Evolutionary conservation across 23 tunicate genomes (phyloP), one percentile per base, ranked within the genome.

Genomic region (Ciona savignyi): DNA sequence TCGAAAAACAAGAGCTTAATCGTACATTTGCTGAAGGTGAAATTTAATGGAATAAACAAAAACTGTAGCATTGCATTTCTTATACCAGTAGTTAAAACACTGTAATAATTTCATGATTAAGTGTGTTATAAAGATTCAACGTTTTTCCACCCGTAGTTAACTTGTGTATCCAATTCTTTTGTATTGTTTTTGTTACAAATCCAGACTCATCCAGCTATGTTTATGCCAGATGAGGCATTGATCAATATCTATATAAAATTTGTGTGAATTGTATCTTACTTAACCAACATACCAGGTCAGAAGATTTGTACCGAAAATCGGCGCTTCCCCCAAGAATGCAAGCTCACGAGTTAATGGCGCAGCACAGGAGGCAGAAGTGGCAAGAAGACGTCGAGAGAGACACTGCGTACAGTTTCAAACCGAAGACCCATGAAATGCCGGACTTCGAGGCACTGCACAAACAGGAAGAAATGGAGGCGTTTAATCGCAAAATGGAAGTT

Each of bases 291-390:
- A 2, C 27, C 74, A 89, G 96, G 75, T 69, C 84, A 23, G 96
- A 89, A 60, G 96, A 89, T 48, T 66, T 78, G 29, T 69, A 78
- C 72, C 80, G 77, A 0, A 21, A 72, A 15, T 78, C 96, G 20
- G 74, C 82, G 9, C 82, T 84, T 27, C 96, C 96, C 35, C 96
- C 96, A 0, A 76, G 96, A 23, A 89, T 89, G 96, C 85, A 83
- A 65, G 68, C 74, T 23, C 90, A 82, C 29, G 72, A 77, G 24
- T 27, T 60, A 65, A 30, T 79, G 73, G 96, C 88, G 1, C 48
- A 62, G 51, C 42, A 70, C 33, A 82, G 62, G 73, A 32, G 56
- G 24, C 60, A 51, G 21, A 65, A 25, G 11, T 80, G 77, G 76
- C 61, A 35, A 30, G 62, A 78, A 20, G 73, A 74, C 25, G 66